These are phyloP conservation scores for Plodia interpunctella DNA, from an alignment of 1,140 invertebrate species.

Conservation along the genomic window DNA sequence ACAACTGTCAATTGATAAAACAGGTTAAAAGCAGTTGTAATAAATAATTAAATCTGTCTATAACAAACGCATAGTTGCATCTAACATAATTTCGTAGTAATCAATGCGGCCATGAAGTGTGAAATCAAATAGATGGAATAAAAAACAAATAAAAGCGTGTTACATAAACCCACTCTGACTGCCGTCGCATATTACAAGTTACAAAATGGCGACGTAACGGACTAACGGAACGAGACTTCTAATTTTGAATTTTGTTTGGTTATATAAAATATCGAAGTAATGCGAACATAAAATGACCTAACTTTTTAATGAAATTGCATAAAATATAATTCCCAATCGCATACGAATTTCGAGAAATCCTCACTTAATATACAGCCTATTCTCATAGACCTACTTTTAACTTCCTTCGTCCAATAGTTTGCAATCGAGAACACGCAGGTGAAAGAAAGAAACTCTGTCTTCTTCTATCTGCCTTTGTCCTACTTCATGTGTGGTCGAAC, in stretches of 20 bases:
- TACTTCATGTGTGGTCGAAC: too few species aligned
- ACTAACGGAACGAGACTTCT: conserved; percentile 27
- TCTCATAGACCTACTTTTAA: too few species aligned
- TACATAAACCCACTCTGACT: conserved; percentile 11
- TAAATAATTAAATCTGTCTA: neutral
- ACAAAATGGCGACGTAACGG: conserved; percentile 22
- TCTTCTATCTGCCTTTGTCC: too few species aligned
- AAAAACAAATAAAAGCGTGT: conserved; percentile 8
- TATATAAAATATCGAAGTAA: conserved; percentile 20
- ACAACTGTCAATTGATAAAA: neutral
- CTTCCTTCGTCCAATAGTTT: too few species aligned
- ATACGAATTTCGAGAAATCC: too few species aligned
- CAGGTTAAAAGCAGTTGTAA: neutral
- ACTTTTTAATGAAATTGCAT: too few species aligned
- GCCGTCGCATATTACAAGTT: conserved; percentile 26
- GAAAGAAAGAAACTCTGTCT: too few species aligned
- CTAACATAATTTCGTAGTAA: conserved; percentile 2
- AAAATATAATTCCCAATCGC: too few species aligned
- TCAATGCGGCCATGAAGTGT: conserved; percentile 27
- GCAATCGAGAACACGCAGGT: too few species aligned
- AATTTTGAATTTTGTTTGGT: conserved; percentile 16
- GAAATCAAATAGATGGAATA: conserved; percentile 53
- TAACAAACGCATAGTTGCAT: neutral
- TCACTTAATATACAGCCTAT: too few species aligned
- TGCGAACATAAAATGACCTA: conserved; percentile 1